Evolutionary conservation across 2,888 invertebrate species (phyloP), one percentile per base, ranked within the genome.

Genomic region (Scotopteryx bipunctaria): DNA sequence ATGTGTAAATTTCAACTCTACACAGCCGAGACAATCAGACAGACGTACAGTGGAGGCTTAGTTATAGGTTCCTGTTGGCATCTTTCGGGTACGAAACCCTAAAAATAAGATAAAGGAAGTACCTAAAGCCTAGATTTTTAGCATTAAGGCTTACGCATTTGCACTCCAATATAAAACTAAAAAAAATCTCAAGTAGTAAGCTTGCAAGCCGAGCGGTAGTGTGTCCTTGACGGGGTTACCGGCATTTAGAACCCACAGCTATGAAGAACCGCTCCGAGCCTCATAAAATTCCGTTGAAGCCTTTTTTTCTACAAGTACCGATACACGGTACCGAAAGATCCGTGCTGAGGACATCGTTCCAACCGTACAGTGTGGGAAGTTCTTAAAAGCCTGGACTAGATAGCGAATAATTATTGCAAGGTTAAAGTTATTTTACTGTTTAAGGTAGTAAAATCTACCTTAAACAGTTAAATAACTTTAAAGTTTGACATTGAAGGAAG

Each of bases 171-270:
- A 38, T 19, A 33, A 42, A 50, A 35, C 27, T 16, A 8, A 46
- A 37, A 41, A 49, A 36, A n/a, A 29, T 29, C 35, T 15, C 19
- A 14, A 27, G 35, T 16, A 11, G 63, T 61, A 79, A 81, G 75
- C 80, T 78, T n/a, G n/a, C n/a, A n/a, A n/a, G 78, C 71, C 73
- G 66, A 76, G 73, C 64, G 65, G 41, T 61, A 83, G 79, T 67
- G 61, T 82, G 86, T 87, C 87, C 90, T 87, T 86, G 87, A 64
- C 72, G 85, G 83, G 90, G 89, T 90, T 88, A 89, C 89, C 85
- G 90, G 79, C 90, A 90, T 90, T 89, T 84, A 80, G 80, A 85
- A 82, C 75, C 71, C 78, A 85, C 85, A 81, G 80, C 84, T 82
- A 84, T 78, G 85, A 82, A 83, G 80, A 84, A 83, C 86, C 83